phyloP scores from a whole-genome alignment of 2,888 invertebrate species.

The Lasioglossum marginatum region DNA sequence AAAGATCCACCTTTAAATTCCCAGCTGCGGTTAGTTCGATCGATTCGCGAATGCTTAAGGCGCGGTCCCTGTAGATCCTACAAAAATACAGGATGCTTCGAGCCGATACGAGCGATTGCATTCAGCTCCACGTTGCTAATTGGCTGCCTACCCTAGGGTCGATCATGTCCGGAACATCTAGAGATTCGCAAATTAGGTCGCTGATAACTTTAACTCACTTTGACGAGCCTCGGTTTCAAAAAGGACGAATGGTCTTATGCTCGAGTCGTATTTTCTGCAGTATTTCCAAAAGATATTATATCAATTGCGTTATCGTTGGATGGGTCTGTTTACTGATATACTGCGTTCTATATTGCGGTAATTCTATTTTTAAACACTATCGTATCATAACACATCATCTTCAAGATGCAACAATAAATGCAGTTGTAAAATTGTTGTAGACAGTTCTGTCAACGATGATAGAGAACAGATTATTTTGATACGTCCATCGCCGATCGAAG shows the following conservation, averaged over 20 bases:
- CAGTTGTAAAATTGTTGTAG: too few species aligned
- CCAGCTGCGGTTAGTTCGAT: slow-evolving; percentile 37
- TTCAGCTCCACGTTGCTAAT: slow-evolving; percentile 63
- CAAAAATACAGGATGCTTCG: slow-evolving; percentile 5
- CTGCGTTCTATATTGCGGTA: background rate
- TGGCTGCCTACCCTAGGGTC: slow-evolving; percentile 31
- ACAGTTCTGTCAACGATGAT: too few species aligned
- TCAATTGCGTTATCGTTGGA: background rate
- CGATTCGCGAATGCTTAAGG: slow-evolving; percentile 32
- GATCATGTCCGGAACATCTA: slow-evolving; percentile 59
- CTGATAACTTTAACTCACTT: background rate
- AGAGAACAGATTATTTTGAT: background rate
- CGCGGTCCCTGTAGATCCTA: slow-evolving; percentile 7
- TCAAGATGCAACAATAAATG: too few species aligned
- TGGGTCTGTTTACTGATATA: background rate
- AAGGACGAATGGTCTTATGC: background rate
- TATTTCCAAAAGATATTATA: background rate
- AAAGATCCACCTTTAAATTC: slow-evolving; percentile 29
- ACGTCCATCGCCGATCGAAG: background rate
- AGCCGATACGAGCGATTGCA: slow-evolving; percentile 57
- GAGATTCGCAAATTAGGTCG: slow-evolving; percentile 33
- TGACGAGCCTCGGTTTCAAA: background rate
- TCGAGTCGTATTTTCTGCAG: background rate
- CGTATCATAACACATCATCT: too few species aligned
- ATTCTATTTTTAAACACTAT: background rate